phyloP scores from a whole-genome alignment of 2,888 invertebrate species.

The Pterostichus niger region DNA sequence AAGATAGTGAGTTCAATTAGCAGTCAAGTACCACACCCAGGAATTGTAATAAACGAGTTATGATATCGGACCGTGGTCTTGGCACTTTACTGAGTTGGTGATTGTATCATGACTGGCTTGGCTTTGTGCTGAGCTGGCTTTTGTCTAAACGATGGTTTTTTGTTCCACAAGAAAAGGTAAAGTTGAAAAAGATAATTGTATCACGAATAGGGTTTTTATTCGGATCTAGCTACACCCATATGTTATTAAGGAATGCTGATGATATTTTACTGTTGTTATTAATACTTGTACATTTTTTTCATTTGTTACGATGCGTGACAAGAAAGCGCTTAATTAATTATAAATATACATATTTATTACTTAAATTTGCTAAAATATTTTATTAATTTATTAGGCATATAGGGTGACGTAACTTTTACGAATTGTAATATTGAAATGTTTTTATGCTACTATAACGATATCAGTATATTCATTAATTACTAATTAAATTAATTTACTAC shows the following conservation, averaged over 20 bases:
- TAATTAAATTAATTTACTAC: too few species aligned
- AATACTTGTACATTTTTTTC: too few species aligned
- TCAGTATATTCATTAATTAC: too few species aligned
- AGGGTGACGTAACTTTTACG: too few species aligned
- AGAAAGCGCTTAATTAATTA: too few species aligned
- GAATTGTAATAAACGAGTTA: constrained; percentile 2
- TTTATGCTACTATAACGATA: too few species aligned
- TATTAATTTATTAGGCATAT: too few species aligned
- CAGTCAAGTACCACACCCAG: constrained; percentile 19
- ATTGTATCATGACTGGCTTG: constrained; percentile 33
- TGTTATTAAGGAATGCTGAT: background rate
- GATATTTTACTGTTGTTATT: too few species aligned
- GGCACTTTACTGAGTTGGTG: constrained; percentile 1
- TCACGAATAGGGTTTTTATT: constrained; percentile 15
- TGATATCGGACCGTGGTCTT: background rate
- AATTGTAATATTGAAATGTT: too few species aligned
- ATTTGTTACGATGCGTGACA: too few species aligned
- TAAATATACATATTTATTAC: too few species aligned
- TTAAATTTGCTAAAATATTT: too few species aligned
- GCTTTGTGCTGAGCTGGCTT: background rate
- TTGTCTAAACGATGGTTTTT: constrained; percentile 2
- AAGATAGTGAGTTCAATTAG: background rate
- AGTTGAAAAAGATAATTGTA: constrained; percentile 5
- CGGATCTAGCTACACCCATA: background rate
- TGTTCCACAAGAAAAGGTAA: background rate